Evolutionary conservation across 2,888 invertebrate species (phyloP).

Genomic region (Baccha elongata): DNA sequence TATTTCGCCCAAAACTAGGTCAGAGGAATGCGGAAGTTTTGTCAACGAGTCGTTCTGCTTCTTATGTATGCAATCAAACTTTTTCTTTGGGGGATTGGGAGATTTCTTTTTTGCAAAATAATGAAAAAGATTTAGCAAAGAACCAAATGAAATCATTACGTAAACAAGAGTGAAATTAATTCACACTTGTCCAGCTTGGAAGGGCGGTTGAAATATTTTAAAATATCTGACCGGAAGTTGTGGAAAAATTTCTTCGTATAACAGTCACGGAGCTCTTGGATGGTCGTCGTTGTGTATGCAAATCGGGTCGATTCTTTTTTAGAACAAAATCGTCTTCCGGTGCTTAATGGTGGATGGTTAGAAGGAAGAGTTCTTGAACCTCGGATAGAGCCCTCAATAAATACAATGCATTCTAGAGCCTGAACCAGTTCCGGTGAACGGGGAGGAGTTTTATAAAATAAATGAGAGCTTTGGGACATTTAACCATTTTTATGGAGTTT

Average conservation of each 20-base stretch:
- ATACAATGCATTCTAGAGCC: conserved; percentile 41
- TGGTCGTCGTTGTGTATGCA: conserved; percentile 42
- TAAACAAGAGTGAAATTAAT: conserved; percentile 57
- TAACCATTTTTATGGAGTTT: conserved; percentile 41
- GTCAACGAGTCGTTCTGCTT: conserved; percentile 47
- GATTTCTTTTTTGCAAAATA: background rate
- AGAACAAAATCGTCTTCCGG: conserved; percentile 49
- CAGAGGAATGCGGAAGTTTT: conserved; percentile 70
- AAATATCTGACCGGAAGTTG: conserved; percentile 56
- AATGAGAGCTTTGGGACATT: conserved; percentile 58
- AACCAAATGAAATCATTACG: conserved; percentile 52
- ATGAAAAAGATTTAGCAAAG: background rate
- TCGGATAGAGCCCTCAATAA: conserved; percentile 7
- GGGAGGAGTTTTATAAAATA: conserved; percentile 30
- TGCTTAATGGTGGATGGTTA: conserved; percentile 35
- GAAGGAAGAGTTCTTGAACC: conserved; percentile 8
- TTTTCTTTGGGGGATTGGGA: background rate
- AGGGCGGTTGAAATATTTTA: conserved; percentile 46
- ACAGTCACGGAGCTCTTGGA: conserved; percentile 17
- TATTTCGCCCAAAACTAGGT: conserved; percentile 56
- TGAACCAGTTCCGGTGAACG: conserved; percentile 37
- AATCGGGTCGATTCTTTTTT: conserved; percentile 51
- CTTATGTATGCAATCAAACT: conserved; percentile 39
- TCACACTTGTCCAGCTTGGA: conserved; percentile 31
- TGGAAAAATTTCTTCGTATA: conserved; percentile 50